Base-by-base conservation (phyloP, 2,888 invertebrate genomes). In the Mongoloraphidia duomilia region DNA sequence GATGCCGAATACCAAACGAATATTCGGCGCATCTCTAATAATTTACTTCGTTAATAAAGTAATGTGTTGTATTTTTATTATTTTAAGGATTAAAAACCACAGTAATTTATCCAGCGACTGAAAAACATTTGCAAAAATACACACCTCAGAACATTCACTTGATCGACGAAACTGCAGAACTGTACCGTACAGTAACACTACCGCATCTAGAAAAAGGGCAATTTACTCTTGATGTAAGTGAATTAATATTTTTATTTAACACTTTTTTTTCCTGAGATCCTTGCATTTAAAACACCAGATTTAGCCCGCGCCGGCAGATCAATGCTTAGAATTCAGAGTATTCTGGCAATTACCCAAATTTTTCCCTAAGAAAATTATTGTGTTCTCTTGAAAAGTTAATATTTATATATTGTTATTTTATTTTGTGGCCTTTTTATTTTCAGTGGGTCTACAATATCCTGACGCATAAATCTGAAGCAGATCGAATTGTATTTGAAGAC, bases 371-470 rank as follows among this genome's bases (percentile, higher is more conserved):
- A 44, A 47, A 34, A n/a, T 39, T 34, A 37, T 50, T n/a, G n/a
- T n/a, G n/a, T 46, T 13, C n/a, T 6, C 4, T 46, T 3, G 5
- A 26, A 44, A 47, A 34, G 10, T 39, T 34, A 37, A 49, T 37
- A 36, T 34, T 39, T 43, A 44, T 42, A 42, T 34, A 42, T 50
- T 38, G 37, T 47, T 48, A 34, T 47, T 38, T 33, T 51, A 33
- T 38, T 48, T 49, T 44, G 49, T 47, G 50, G 55, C 53, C 54
- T 54, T 49, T 53, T 77, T n/a, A n/a, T n/a, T n/a, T 79, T 14
- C 69, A 95, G 90, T 98, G 98, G 98, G 87, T 97, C 0, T 87
- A 90, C 66, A 99, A 99, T 65, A 92, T 98, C 53, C 66, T 98
- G 47, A 87, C 92, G 49, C 91, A 92, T 60, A 90, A 87, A 64